Conservation (phyloP, 1,140 invertebrate genomes). For the Gonioctena quinquepunctata region DNA sequence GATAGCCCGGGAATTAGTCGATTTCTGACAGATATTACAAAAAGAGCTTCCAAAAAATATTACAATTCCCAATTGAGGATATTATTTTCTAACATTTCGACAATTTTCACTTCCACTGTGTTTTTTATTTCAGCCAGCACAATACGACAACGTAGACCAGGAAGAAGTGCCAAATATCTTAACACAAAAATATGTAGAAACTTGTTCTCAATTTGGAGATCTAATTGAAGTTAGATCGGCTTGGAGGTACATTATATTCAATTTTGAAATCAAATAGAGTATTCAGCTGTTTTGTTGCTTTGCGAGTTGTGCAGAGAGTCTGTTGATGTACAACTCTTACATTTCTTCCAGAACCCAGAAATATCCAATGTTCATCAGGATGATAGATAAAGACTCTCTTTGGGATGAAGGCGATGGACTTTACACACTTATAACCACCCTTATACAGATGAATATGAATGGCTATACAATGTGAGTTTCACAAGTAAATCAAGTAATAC, state of each 20-base stretch:
- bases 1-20: too few species aligned
- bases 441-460: conserved; percentile 78
- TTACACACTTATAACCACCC: conserved; percentile 76
- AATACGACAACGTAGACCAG: conserved; percentile 44
- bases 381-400: conserved; percentile 83
- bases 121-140: too few species aligned
- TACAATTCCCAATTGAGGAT: too few species aligned
- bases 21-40: too few species aligned
- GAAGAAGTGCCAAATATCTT: conserved; percentile 65
- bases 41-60: too few species aligned
- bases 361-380: conserved; percentile 79
- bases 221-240: conserved; percentile 74
- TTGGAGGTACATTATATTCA: conserved; percentile 58
- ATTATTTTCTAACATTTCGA: too few species aligned
- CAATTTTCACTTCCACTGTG: too few species aligned
- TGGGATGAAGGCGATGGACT: conserved; percentile 83
- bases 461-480: conserved; percentile 76
- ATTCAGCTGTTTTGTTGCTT: neutral
- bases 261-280: neutral
- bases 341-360: conserved; percentile 74
- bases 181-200: conserved; percentile 67
- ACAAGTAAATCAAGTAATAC: too few species aligned
- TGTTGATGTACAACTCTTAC: neutral
- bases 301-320: neutral
- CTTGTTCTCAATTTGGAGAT: conserved; percentile 66